Base-by-base conservation (phyloP, 2,888 invertebrate species). In the Chalcis sispes region DNA sequence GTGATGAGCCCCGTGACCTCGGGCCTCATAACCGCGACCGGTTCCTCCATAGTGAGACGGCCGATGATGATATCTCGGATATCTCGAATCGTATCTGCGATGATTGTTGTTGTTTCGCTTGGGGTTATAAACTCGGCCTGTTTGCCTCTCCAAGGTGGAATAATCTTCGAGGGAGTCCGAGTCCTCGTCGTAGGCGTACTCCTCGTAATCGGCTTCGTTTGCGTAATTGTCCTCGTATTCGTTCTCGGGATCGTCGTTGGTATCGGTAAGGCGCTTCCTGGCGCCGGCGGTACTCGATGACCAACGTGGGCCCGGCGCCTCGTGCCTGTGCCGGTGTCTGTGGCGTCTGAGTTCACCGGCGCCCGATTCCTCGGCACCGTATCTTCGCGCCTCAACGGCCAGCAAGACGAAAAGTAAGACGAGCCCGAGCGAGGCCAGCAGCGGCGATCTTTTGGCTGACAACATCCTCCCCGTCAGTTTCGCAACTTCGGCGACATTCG, bases 241-340 rank as follows among this genome's bases (percentile, higher is more conserved):
- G 54, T 58, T 40, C 78, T 66, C 64, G 23, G 70, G 52, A 29
- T 82, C 79, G 54, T 80, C 81, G 23, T 80, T 67, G 40, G 0
- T 7, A 0, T 40, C 10, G 18, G 2, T 32, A n/a, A 10, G 18
- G 3, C 27, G 54, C 15, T 58, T 42, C 1, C 62, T 52, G n/a
- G 15, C 18, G 59, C n/a, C 18, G 15, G 62, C 48, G 18, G 36
- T 18, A 25, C 20, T 62, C 23, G 40, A 10, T 40, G 42, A 18
- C 66, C 70, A 46, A 58, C 59, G 72, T 20, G 54, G 61, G 29
- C 62, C 15, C 42, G 80, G 62, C 8, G 81, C 62, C 46, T 86
- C 85, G 80, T 88, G 87, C 52, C 85, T 81, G 77, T 88, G 88
- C 52, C 86, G 83, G 69, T 86, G 86, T 32, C 85, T 82, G 76